Percentiles rank a stretch among this genome's conserved stretches.
phyloP scores from a whole-genome alignment of 2,113 vertebrate genomes.

The Leucoraja erinaceus region DNA sequence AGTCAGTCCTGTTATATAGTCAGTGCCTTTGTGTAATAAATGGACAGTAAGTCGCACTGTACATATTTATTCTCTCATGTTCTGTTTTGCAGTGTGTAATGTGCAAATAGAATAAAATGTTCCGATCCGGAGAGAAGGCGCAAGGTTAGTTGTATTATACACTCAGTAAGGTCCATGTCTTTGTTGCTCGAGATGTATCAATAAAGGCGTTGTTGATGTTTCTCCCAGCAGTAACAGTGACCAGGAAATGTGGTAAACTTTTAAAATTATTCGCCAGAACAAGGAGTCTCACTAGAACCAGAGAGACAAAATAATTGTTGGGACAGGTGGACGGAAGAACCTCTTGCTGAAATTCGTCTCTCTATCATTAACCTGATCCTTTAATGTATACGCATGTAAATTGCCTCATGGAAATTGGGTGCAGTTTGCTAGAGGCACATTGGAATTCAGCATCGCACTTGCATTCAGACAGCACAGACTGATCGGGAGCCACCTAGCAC shows the following conservation, averaged over 20 bases:
- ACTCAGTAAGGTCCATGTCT: neutral
- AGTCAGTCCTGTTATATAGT: constrained; percentile 13
- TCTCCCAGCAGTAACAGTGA: neutral
- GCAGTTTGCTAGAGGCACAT: neutral
- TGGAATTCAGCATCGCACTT: neutral
- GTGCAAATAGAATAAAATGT: neutral
- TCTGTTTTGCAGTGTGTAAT: neutral
- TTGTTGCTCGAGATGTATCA: neutral
- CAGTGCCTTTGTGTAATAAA: constrained; percentile 14
- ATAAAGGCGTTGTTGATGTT: neutral
- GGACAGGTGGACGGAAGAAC: neutral
- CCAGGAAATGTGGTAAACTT: neutral
- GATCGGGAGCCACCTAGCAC: neutral
- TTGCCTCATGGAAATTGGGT: neutral
- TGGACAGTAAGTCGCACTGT: neutral
- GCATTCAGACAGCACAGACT: neutral
- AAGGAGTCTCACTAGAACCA: neutral
- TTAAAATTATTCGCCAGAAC: neutral
- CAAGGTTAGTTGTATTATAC: neutral
- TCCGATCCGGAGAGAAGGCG: neutral
- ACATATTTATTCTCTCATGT: neutral
- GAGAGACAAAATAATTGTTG: neutral
- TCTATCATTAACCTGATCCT: neutral
- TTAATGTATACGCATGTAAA: neutral
- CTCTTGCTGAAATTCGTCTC: neutral